phyloP scores from a whole-genome alignment of 2,113 vertebrate species.

The Cricetomys ansorgei region DNA sequence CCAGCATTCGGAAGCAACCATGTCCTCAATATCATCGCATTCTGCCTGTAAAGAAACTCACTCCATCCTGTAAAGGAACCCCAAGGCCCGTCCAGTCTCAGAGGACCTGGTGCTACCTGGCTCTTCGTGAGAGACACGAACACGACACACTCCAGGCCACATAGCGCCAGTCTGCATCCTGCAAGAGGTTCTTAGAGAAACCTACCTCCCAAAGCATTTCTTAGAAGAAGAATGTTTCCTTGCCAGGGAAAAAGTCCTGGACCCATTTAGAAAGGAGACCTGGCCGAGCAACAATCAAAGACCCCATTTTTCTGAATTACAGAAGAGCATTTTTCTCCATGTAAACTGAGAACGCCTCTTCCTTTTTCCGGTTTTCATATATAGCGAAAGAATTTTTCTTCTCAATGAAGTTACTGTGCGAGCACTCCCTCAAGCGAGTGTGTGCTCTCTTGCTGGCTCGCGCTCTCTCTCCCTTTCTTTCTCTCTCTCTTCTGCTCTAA shows the following conservation, averaged over 20 bases:
- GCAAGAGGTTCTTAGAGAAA: slow-evolving; percentile 69
- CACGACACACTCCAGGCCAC: neutral
- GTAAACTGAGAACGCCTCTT: slow-evolving; percentile 69
- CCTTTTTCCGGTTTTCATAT: slow-evolving; percentile 80
- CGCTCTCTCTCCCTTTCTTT: too few relatives aligned
- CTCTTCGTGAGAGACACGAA: neutral
- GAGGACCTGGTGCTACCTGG: neutral
- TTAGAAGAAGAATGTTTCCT: slow-evolving; percentile 75
- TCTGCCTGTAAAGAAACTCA: neutral
- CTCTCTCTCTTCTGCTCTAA: neutral
- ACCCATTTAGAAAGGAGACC: slow-evolving; percentile 73
- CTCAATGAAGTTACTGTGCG: slow-evolving; percentile 86
- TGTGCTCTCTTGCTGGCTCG: neutral
- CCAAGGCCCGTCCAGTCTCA: neutral
- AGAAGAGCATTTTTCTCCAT: slow-evolving; percentile 77
- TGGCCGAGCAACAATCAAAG: slow-evolving; percentile 77
- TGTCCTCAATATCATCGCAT: slow-evolving; percentile 11
- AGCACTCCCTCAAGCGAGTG: neutral
- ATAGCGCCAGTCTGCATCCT: neutral
- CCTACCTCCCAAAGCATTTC: slow-evolving; percentile 59
- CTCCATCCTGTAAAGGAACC: neutral
- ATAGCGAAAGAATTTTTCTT: slow-evolving; percentile 81
- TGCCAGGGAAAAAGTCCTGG: slow-evolving; percentile 69
- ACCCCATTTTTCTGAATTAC: slow-evolving; percentile 77
- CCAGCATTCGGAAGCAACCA: neutral